These are phyloP conservation scores for Silurus glanis DNA, from an alignment of 2,113 vertebrate species.

Conservation along the genomic window DNA sequence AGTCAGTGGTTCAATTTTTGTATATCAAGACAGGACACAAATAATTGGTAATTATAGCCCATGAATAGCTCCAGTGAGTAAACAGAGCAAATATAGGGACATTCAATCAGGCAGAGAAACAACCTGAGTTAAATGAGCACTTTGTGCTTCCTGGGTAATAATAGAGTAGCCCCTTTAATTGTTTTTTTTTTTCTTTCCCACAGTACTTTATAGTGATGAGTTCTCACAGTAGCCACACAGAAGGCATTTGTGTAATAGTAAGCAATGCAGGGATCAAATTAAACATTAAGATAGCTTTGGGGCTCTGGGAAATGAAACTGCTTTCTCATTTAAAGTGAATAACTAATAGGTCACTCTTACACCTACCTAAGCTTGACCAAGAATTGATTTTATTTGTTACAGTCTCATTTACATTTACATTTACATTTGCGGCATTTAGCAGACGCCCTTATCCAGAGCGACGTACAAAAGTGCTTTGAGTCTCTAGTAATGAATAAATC, in stretches of 20 bases:
- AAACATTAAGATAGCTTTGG: neutral
- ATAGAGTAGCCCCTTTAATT: constrained; percentile 9
- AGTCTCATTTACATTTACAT: no score
- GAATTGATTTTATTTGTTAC: no score
- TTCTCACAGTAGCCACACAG: neutral
- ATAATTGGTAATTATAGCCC: constrained; percentile 21
- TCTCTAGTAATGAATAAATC: no score
- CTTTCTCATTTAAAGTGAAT: neutral
- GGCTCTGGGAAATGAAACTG: neutral
- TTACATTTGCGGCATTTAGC: no score
- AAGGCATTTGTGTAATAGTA: neutral
- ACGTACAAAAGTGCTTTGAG: no score
- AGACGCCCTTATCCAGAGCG: no score
- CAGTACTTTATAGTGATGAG: neutral
- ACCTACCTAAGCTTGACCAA: neutral
- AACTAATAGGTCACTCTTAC: neutral
- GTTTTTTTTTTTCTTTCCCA: neutral
- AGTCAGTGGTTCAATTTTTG: neutral
- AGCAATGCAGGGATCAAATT: neutral
- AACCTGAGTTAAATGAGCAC: constrained; percentile 15
- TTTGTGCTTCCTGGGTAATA: constrained; percentile 28
- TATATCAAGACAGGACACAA: neutral
- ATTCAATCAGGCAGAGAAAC: constrained; percentile 19
- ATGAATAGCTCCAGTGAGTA: neutral
- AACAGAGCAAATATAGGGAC: constrained; percentile 10